Evolutionary conservation across 37 sponge, comb jelly and placozoan species (phyloP), one percentile per base, ranked within the genome.

Genomic region (Ianthella basta): DNA sequence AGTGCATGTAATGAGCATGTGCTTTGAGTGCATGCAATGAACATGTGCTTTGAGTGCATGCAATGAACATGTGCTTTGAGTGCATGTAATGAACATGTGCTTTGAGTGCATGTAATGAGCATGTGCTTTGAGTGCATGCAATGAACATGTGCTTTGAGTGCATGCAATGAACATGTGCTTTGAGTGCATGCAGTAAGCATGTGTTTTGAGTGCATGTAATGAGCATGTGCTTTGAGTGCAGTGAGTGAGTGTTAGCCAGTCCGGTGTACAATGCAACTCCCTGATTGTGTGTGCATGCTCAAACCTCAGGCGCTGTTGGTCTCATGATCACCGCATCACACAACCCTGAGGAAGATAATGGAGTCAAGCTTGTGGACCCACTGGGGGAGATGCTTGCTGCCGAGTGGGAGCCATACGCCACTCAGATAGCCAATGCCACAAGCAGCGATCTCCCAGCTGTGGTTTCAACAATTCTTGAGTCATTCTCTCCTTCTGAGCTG

Each of bases 241-340:
- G 75, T 72, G 35, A 6, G 75, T 72, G 75, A 6, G 75, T 72
- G 75, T 32, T 2, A 15, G 75, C 13, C 29, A 29, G 75, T 32
- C 29, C 19, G n/a, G 8, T 80, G 15, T 23, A 18, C 60, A 54
- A 14, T 24, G 60, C 16, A n/a, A 30, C 54, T 74, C 8, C 18
- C 77, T n/a, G n/a, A n/a, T n/a, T 32, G 25, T 30, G 30, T 38
- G 29, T 38, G n/a, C 13, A 6, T 56, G 60, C 24, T 25, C 25
- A 13, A 5, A 34, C 53, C 84, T 50, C 65, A 92, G 91, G 64
- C 53, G 72, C 86, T 16, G 86, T 97, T 36, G 99, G 97, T 30
- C 89, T 96, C 54, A 83, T 98, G 85, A 84, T 98, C 21, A 98
- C 99, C n/a, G 99, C 99, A 3, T 98, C 99, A 14, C 99, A 98